Base-by-base conservation (phyloP, 2,113 vertebrate species). In the Oenanthe melanoleuca region DNA sequence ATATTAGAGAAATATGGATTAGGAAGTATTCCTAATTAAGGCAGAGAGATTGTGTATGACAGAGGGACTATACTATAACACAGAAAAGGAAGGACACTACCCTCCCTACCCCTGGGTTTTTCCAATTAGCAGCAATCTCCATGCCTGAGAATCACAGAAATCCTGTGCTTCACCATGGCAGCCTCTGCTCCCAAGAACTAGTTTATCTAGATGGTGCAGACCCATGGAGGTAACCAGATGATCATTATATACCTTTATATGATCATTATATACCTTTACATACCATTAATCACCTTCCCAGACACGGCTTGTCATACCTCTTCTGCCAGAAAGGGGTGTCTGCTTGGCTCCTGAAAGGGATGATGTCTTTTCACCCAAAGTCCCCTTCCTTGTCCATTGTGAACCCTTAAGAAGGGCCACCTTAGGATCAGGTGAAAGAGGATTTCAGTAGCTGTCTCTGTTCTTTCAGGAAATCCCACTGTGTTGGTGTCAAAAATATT, bases 261-360 rank as follows among this genome's bases (percentile, higher is more conserved):
- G 44, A 45, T 45, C 44, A 47, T 47, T 47, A 47, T 47, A 47
- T 47, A 4, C 28, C 44, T 22, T 47, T 47, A 47, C 22, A 47
- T 47, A 45, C 44, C 19, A 45, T 45, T 45, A 23, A 8, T 6
- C 22, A 31, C 18, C 18, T 47, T 70, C 44, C 81, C 14, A 45
- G 67, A 16, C 4, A 21, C 3, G 8, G 16, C 8, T 57, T 2
- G 0, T 45, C 26, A 15, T 11, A 23, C 1, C 16, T 65, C 14
- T 52, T 71, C 70, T 63, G 29, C 25, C 34, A 79, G 33, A 63
- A 79, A 49, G 9, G 12, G 13, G 34, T 8, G 2, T 20, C 11
- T 50, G 11, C 2, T 1, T 0, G 2, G 12, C 10, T 84, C 37
- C 64, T 50, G 60, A 53, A 63, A 81, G 16, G 15, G 20, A 11